Evolutionary conservation across 2,888 invertebrate genomes (phyloP).

Genomic region (Microctonus aethiopoides): DNA sequence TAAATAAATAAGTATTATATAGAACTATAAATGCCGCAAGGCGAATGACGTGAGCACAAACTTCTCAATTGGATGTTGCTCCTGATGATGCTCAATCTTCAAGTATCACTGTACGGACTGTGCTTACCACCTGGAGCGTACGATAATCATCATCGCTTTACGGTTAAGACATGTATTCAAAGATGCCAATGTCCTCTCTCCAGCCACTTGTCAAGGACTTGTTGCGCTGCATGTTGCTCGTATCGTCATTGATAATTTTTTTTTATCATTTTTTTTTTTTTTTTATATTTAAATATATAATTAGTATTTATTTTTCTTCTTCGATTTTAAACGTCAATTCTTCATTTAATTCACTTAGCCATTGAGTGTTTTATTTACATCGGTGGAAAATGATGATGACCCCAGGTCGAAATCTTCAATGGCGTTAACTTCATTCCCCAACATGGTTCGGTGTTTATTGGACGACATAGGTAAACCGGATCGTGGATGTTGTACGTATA

Average conservation of each 20-base stretch:
- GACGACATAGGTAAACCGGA: slow-evolving; percentile 65
- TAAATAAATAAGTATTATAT: background rate
- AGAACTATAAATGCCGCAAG: background rate
- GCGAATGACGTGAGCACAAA: slow-evolving; percentile 1
- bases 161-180: slow-evolving; percentile 23
- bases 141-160: slow-evolving; percentile 29
- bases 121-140: slow-evolving; percentile 30
- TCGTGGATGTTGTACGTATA: slow-evolving; percentile 43
- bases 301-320: no score
- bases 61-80: slow-evolving; percentile 25
- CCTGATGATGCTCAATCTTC: slow-evolving; percentile 15
- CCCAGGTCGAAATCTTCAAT: slow-evolving; percentile 21
- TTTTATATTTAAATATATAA: background rate
- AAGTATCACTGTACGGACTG: slow-evolving; percentile 17
- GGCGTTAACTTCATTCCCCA: slow-evolving; percentile 40
- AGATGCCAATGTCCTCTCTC: slow-evolving; percentile 21
- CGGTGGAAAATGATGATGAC: background rate
- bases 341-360: slow-evolving; percentile 2
- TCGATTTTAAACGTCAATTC: no score
- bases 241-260: background rate
- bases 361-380: slow-evolving; percentile 1
- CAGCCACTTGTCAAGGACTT: slow-evolving; percentile 25
- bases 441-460: slow-evolving; percentile 59
- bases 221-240: background rate
- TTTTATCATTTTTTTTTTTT: background rate